Evolutionary conservation across 1,140 invertebrate species (phyloP), one percentile per base, ranked within the genome.

Genomic region (Ceratina japonica): DNA sequence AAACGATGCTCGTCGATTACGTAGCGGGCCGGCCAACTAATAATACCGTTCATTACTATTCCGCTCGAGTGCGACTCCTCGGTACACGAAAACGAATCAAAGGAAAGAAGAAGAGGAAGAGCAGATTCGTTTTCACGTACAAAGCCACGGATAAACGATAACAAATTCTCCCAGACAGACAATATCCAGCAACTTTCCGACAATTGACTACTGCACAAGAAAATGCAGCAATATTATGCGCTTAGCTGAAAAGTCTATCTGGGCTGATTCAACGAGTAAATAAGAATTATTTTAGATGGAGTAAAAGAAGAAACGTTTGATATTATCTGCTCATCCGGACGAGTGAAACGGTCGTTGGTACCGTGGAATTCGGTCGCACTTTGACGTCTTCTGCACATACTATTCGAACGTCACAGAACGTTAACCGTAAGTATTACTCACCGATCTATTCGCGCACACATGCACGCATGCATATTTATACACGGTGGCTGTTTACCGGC

Each of bases 281-380:
- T 44, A 0, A 2, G 27, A 31, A 31, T 44, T 44, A 44, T 44
- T 44, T 44, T 44, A 7, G 10, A 7, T 44, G 37, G 10, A 44
- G 0, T 44, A 8, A 8, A 44, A 44, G 10, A 44, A 44, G 10
- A 44, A 44, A 7, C 5, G 10, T 44, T 44, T 44, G 37, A 44
- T 10, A 7, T 44, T 44, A 10, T 10, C 10, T 44, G 54, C 72
- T 73, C 58, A 44, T 81, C 37, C 80, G 75, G 61, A 79, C 71
- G 49, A 24, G 49, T 49, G 69, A 81, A 81, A 81, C 70, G 80
- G 70, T 82, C 61, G 65, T 27, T 75, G 75, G 51, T 24, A 75
- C 52, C 68, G 68, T 59, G 83, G 78, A 84, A 80, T 84, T 77
- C 81, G 62, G 62, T 83, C 80, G 69, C 77, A 61, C 52, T 75